Base-by-base conservation (phyloP, 2,888 invertebrate species). In the Prenolepis imparis region DNA sequence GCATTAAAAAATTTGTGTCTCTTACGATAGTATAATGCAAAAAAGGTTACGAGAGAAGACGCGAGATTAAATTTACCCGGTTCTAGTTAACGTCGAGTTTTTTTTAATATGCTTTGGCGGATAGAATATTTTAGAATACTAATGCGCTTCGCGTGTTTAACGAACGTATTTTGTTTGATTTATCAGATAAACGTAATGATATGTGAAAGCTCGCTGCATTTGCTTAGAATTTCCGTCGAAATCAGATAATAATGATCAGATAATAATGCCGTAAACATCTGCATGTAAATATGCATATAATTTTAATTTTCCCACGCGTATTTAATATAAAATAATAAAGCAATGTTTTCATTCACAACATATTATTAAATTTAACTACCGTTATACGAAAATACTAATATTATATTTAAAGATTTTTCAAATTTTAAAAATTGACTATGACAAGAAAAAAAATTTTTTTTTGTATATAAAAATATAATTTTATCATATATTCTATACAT, bases 1-100 rank as follows among this genome's bases (percentile, higher is more conserved):
- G 78, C 44, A 72, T 72, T 80, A 70, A 80, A 80, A 59, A 72
- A 80, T 80, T 80, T 72, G 59, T 59, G 36, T 80, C 59, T 48
- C 18, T 59, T 59, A 59, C 32, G 36, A 70, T 70, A 32, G 70
- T 24, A 32, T 15, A 24, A 55, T 12, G 48, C 32, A 55, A 77
- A 68, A 72, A 36, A 48, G 15, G 21, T 28, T 12, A 52, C 15
- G 41, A 44, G 15, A 36, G 44, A 59, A 32, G 28, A 78, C 36
- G 24, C 59, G 68, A 70, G 48, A 78, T 78, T 70, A 61, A 78
- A 78, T 70, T 70, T 78, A 36, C 70, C 36, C 36, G 57, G 11
- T 32, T 57, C 44, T 21, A 32, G 32, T 78, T 78, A 41, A 67
- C 36, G 59, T 32, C 59, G 72, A 36, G 59, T 18, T 41, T 32